phyloP scores from a whole-genome alignment of 2,888 invertebrate genomes.

The Caenorhabditis angaria region DNA sequence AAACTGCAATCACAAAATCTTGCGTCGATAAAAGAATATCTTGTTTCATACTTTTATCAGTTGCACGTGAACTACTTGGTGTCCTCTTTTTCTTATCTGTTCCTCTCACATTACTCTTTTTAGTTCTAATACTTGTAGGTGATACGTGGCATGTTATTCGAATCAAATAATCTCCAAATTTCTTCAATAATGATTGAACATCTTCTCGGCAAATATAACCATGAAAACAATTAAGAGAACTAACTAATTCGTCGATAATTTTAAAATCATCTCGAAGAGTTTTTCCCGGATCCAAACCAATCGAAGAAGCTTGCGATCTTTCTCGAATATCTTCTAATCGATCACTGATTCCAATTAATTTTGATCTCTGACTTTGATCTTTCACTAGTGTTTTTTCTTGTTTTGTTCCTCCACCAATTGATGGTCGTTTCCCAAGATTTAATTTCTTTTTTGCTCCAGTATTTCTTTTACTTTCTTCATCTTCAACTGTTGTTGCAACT shows the following conservation, averaged over 20 bases:
- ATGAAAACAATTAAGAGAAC: constrained; percentile 11
- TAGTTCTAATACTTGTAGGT: neutral
- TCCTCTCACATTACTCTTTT: neutral
- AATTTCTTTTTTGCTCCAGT: neutral
- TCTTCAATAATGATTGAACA: constrained; percentile 11
- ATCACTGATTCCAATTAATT: neutral
- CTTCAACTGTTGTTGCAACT: neutral
- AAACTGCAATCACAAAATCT: constrained; percentile 9
- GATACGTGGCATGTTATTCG: constrained; percentile 10
- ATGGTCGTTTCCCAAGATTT: no score
- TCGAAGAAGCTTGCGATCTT: neutral
- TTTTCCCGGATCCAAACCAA: neutral
- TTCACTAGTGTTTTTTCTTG: no score
- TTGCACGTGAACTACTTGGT: neutral
- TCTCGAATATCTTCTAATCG: no score
- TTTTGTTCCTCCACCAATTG: no score
- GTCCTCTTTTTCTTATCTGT: neutral
- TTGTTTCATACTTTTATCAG: neutral
- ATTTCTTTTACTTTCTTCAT: neutral
- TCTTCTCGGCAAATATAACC: constrained; percentile 27
- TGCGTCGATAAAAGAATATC: neutral
- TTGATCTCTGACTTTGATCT: neutral
- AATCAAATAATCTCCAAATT: constrained; percentile 23
- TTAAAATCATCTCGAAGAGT: neutral
- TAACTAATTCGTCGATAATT: neutral